Evolutionary conservation across 2,888 invertebrate species (phyloP).

Genomic region (Tetheella fluctuosa): DNA sequence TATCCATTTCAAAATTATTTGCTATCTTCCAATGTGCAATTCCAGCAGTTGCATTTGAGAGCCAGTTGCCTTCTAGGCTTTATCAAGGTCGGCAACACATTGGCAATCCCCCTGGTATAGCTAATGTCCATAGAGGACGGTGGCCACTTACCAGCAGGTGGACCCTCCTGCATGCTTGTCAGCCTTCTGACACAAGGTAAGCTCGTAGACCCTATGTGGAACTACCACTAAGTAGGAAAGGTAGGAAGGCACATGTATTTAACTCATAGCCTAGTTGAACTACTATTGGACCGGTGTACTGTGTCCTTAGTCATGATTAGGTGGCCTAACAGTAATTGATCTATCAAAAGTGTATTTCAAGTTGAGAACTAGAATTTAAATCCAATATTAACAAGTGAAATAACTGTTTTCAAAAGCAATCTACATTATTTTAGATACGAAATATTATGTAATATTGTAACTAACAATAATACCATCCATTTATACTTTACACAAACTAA

Average conservation of each 20-base stretch:
- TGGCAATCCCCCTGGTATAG: too few relatives aligned
- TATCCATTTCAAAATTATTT: too few relatives aligned
- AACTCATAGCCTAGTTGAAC: neutral
- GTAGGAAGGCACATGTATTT: neutral
- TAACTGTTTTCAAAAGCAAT: neutral
- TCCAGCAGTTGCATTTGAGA: too few relatives aligned
- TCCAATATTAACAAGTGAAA: neutral
- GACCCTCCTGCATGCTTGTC: too few relatives aligned
- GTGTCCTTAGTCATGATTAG: neutral
- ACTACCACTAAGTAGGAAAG: too few relatives aligned
- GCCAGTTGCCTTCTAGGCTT: too few relatives aligned
- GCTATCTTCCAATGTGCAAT: too few relatives aligned
- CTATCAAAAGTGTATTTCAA: neutral
- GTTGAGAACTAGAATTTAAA: neutral
- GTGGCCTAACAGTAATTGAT: neutral
- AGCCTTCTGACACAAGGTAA: too few relatives aligned
- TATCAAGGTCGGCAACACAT: too few relatives aligned
- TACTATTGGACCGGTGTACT: neutral
- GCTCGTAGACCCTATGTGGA: too few relatives aligned
- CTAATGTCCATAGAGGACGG: too few relatives aligned
- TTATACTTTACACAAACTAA: neutral
- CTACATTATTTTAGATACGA: neutral
- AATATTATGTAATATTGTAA: neutral
- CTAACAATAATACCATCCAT: neutral
- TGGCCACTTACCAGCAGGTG: too few relatives aligned